Evolutionary conservation across 2,888 invertebrate genomes (phyloP), one percentile per base, ranked within the genome.

Genomic region (Chromoteleia sp.): DNA sequence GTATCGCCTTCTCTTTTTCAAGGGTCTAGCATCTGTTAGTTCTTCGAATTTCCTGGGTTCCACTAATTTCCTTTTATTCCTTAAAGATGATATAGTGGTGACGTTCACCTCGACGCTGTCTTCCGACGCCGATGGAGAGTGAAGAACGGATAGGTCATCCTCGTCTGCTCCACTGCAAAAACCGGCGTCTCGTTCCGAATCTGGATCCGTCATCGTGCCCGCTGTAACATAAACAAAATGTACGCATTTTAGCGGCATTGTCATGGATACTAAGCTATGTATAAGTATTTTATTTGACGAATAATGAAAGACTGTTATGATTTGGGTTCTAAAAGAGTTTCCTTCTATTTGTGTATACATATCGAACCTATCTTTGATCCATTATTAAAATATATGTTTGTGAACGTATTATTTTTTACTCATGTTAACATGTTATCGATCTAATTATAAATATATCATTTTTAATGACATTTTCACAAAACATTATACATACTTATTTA

Each of bases 91-190:
- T 73, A 94, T 94, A 19, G 94, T 93, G 21, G 93, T 93, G 6
- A 94, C 93, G 87, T 94, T 94, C 1, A 94, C 94, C 87, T 95
- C 94, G 5, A 94, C 93, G 70, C 94, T 94, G 89, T 95, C 95
- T 85, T 95, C 95, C 70, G 94, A 94, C 70, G 93, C 93, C 7
- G 94, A 94, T 21, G 94, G 94, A n/a, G 94, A 94, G 78, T 93
- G 93, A 4, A 94, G 89, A 3, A 92, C 93, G 14, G 89, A 90
- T 85, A 90, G 88, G 82, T 92, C 91, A 84, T 92, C 91, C 86
- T 96, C 96, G 84, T 95, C 96, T 0, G 94, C 95, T 1, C 95
- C 95, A 0, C 95, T 95, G 83, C 95, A 95, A 91, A 96, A 95
- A 56, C 95, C 96, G 2, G 95, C 95, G 88, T 96, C 96, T 65